Evolutionary conservation across 2,888 invertebrate genomes (phyloP), one percentile per base, ranked within the genome.

Genomic region (Ferrisia virgata): DNA sequence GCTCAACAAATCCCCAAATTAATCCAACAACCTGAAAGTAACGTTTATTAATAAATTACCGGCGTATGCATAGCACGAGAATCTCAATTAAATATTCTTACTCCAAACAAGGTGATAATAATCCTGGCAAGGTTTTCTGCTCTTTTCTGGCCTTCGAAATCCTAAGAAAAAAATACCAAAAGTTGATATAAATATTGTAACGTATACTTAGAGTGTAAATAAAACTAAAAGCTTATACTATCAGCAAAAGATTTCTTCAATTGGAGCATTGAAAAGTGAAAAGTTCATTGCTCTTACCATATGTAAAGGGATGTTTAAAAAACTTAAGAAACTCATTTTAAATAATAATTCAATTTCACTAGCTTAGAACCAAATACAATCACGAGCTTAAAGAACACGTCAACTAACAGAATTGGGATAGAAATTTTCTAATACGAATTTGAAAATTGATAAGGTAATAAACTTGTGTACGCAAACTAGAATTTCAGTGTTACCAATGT

Each of bases 1-100:
- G 97, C 86, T 96, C 96, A 80, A 95, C 92, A 87, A 96, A 97
- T 53, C 98, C 98, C 95, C 96, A 97, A 84, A 94, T 90, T 84
- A 98, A 91, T 9, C 98, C 98, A 83, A 97, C 95, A 86, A 93
- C 89, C 92, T 92, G 87, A 53, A 88, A 86, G 85, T 15, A n/a
- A 31, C 13, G 8, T 69, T 3, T 9, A 36, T 6, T 36, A 25
- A 1, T 76, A n/a, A 72, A 8, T 15, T 76, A 64, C 64, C 64
- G 64, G 64, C 28, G 15, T 15, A 13, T 64, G 4, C 15, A 43
- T 3, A 36, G 4, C 9, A 28, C 11, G 9, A 76, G 1, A n/a
- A 69, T n/a, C 4, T 0, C 2, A 15, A 9, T 33, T 31, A 15
- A 11, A 22, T 0, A 2, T 36, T 6, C 90, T 90, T 89, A 92